Evolutionary conservation across 2,113 vertebrate genomes (phyloP).

Genomic region (Lethenteron reissneri): DNA sequence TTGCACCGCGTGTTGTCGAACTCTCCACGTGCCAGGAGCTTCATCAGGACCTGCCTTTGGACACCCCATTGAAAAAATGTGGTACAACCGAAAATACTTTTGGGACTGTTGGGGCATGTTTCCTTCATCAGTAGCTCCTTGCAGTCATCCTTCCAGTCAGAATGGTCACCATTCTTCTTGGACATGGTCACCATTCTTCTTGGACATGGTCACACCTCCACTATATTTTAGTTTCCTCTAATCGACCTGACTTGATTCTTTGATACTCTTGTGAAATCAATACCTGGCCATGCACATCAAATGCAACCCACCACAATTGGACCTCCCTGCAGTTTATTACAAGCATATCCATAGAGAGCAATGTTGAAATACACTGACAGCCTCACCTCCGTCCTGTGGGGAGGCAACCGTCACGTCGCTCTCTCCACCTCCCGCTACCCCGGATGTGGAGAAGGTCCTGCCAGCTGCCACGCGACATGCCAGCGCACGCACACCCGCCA

Average conservation of each 20-base stretch:
- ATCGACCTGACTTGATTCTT: background rate
- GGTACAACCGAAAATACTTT: too few relatives aligned
- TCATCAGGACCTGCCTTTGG: background rate
- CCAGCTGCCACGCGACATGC: conserved; percentile 25
- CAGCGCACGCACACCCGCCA: conserved; percentile 34
- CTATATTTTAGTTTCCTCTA: too few relatives aligned
- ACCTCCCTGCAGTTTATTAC: background rate
- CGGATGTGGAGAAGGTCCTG: conserved; percentile 53
- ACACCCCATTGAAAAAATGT: background rate
- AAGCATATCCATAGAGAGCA: background rate
- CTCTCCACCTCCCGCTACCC: conserved; percentile 59
- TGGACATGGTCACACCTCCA: too few relatives aligned
- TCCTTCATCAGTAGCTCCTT: too few relatives aligned
- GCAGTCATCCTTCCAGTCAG: too few relatives aligned
- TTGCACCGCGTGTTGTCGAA: background rate
- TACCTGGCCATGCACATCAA: background rate
- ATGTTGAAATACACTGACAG: fast-evolving
- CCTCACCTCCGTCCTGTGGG: conserved; percentile 33
- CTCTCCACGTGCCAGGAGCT: background rate
- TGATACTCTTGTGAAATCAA: background rate
- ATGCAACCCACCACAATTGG: background rate
- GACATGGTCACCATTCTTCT: too few relatives aligned
- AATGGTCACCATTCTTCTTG: too few relatives aligned
- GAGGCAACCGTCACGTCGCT: conserved; percentile 39
- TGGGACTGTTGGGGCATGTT: too few relatives aligned